Evolutionary conservation across 2,113 vertebrate species (phyloP).

Genomic region (Okapia johnstoni): DNA sequence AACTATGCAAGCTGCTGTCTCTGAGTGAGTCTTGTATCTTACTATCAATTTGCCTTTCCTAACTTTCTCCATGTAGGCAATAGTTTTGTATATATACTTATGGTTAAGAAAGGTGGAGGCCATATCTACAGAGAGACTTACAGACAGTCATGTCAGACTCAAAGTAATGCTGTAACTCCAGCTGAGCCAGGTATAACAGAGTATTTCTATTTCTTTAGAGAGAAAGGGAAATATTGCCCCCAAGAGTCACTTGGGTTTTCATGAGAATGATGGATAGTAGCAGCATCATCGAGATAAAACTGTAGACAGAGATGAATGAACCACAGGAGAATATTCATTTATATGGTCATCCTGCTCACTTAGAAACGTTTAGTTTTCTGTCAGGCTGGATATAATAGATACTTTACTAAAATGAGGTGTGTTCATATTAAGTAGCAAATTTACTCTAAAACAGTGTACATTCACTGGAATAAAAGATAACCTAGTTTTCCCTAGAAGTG

Average conservation of each 20-base stretch:
- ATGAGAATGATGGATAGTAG: neutral
- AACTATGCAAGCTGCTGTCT: neutral
- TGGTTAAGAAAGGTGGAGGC: neutral
- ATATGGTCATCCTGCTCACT: neutral
- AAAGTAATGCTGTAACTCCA: neutral
- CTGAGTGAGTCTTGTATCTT: neutral
- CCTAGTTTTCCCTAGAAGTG: slow-evolving; percentile 37
- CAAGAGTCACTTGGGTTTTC: neutral
- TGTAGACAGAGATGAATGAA: neutral
- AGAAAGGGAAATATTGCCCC: neutral
- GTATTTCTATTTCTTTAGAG: neutral
- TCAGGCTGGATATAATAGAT: slow-evolving; percentile 21
- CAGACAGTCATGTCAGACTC: neutral
- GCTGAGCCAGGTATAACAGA: neutral
- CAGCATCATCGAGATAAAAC: neutral
- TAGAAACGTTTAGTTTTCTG: neutral
- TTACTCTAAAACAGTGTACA: slow-evolving; percentile 58
- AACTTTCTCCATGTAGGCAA: neutral
- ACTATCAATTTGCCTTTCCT: neutral
- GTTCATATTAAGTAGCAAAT: slow-evolving; percentile 31
- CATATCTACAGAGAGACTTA: neutral
- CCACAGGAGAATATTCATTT: neutral
- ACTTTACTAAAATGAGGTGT: neutral
- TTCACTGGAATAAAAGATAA: slow-evolving; percentile 47
- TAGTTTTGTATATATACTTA: neutral